Conservation (phyloP, 2,113 vertebrate species). For the Stercorarius parasiticus region DNA sequence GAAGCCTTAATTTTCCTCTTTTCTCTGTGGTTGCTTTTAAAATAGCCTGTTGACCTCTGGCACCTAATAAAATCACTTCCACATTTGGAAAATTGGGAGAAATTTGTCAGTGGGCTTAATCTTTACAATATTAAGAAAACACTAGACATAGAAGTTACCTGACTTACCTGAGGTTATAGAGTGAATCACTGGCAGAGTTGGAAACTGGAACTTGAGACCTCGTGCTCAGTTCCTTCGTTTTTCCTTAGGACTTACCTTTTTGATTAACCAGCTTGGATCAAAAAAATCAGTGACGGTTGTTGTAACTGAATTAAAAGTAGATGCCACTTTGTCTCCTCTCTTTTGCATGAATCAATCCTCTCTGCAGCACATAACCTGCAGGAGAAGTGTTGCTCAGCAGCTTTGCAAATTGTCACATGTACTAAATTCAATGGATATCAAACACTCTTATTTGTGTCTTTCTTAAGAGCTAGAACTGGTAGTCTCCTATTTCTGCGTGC, state of each 20-base stretch:
- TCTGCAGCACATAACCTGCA: not conserved
- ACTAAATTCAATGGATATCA: not conserved
- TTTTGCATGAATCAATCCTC: not conserved
- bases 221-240: not conserved
- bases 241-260: not conserved
- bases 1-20: not conserved
- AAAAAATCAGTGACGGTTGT: accelerated
- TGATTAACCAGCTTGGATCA: not conserved
- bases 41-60: not conserved
- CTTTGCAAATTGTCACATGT: not conserved
- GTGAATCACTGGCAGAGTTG: not conserved
- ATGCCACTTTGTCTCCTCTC: not conserved
- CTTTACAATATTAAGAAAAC: not conserved
- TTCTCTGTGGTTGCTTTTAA: not conserved
- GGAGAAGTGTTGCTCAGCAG: not conserved
- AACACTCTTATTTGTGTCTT: not conserved
- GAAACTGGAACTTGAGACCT: not conserved
- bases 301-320: not conserved
- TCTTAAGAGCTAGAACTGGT: not conserved
- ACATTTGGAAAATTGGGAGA: not conserved
- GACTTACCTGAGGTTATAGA: not conserved
- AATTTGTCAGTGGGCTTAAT: not conserved
- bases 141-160: not conserved
- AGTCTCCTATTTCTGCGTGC: not conserved
- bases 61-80: not conserved